These are phyloP conservation scores for Lethrus apterus DNA, from an alignment of 1,140 invertebrate genomes.

Conservation along the genomic window DNA sequence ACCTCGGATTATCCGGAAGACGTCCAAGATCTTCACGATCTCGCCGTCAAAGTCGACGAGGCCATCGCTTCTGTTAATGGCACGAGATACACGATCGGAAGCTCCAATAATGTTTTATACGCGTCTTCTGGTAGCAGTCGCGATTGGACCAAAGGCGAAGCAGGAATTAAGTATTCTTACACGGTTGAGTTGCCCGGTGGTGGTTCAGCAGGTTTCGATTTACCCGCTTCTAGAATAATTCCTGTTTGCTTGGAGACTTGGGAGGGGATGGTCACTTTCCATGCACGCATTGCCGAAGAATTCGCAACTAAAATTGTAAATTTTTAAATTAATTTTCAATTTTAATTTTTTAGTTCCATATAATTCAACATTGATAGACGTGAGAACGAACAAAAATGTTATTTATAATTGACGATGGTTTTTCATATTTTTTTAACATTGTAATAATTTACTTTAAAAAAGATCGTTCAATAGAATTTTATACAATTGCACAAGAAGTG, in stretches of 20 bases:
- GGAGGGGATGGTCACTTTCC: constrained; percentile 31
- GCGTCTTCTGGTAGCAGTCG: constrained; percentile 49
- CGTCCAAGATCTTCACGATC: constrained; percentile 38
- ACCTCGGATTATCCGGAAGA: constrained; percentile 47
- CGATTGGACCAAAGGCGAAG: constrained; percentile 56
- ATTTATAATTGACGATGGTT: too few species aligned
- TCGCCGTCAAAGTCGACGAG: constrained; percentile 16
- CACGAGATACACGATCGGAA: constrained; percentile 57
- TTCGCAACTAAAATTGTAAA: too few species aligned
- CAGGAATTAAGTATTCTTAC: constrained; percentile 55
- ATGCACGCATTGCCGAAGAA: too few species aligned
- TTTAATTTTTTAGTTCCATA: too few species aligned
- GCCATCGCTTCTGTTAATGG: constrained; percentile 49
- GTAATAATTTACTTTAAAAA: too few species aligned
- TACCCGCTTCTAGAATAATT: constrained; percentile 55
- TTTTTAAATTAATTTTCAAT: too few species aligned
- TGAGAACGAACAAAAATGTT: too few species aligned
- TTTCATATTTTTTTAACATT: too few species aligned
- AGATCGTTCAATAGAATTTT: too few species aligned
- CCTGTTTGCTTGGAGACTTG: constrained; percentile 37
- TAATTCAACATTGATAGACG: too few species aligned
- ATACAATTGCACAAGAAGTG: too few species aligned
- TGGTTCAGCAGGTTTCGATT: constrained; percentile 53
- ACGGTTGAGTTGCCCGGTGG: constrained; percentile 62
- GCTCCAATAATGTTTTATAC: constrained; percentile 57